phyloP scores from a whole-genome alignment of 2,888 invertebrate genomes.

The Cylindroiulus punctatus region DNA sequence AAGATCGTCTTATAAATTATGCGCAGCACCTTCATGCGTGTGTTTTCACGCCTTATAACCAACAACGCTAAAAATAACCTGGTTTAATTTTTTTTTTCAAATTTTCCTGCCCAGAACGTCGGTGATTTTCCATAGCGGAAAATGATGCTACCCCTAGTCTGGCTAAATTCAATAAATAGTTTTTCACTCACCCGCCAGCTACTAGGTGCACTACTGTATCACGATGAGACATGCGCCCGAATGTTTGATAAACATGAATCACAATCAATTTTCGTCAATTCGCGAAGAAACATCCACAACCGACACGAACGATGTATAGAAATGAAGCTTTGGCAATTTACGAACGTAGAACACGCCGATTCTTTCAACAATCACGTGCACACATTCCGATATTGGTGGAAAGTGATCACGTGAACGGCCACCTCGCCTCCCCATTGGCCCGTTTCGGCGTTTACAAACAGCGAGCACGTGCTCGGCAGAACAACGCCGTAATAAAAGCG shows the following conservation, averaged over 20 bases:
- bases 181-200: constrained; percentile 88
- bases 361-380: constrained; percentile 24
- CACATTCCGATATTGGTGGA: constrained; percentile 29
- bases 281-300: constrained; percentile 1
- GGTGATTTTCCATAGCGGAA: not conserved
- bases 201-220: constrained; percentile 93
- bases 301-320: not conserved
- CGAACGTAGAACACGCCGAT: constrained; percentile 20
- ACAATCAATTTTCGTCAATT: not conserved
- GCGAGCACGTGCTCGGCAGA: not conserved
- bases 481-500: not conserved
- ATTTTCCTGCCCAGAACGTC: not conserved
- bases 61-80: not conserved
- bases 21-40: not conserved
- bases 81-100: not conserved
- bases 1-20: not conserved
- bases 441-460: constrained; percentile 23
- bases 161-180: not conserved
- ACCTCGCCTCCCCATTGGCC: not conserved
- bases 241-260: constrained; percentile 68
- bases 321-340: not conserved
- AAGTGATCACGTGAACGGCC: not conserved
- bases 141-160: not conserved
- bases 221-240: constrained; percentile 63
- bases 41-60: not conserved